Evolutionary conservation across 2,888 invertebrate genomes (phyloP), one percentile per base, ranked within the genome.

Genomic region (Thecophora atra): DNA sequence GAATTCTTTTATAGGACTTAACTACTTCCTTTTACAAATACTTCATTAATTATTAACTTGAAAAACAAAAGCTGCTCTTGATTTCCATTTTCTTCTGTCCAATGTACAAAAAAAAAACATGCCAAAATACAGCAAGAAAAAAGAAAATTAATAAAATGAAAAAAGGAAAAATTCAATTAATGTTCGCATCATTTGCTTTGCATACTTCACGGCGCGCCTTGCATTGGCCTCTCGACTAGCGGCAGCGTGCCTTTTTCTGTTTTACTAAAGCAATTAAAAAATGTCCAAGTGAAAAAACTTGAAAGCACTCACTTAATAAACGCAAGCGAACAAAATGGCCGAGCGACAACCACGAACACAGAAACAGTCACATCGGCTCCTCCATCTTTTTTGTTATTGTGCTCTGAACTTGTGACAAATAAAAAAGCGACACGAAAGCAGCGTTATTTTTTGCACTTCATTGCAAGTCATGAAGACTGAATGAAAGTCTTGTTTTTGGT

Each of bases 141-240:
- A 3, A 15, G 58, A 54, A 54, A 11, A n/a, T 19, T 0, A 52
- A 8, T 54, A 63, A 58, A 70, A 60, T 3, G 4, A 65, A 7
- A n/a, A 11, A n/a, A 0, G 54, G 24, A 65, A 66, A 66, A 66
- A 30, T 37, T 26, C 51, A 51, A 71, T 63, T 65, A 64, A 54
- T 67, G 28, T 26, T 7, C 63, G 71, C 71, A 64, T 73, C 67
- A 69, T 73, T 73, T 73, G 60, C 69, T 64, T 73, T 73, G 71
- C 71, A 68, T 73, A 73, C 71, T 71, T 72, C 70, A 72, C 52
- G 66, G 66, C 60, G 72, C 15, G 26, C 15, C 58, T 66, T 66
- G 66, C 66, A n/a, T 15, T 42, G 63, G 21, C 13, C 11, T 26
- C 24, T 21, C 30, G 30, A 62, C n/a, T 24, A 56, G 56, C 1